These are phyloP conservation scores for Melanocharis versteri DNA, from an alignment of 2,113 vertebrate genomes.

Conservation along the genomic window DNA sequence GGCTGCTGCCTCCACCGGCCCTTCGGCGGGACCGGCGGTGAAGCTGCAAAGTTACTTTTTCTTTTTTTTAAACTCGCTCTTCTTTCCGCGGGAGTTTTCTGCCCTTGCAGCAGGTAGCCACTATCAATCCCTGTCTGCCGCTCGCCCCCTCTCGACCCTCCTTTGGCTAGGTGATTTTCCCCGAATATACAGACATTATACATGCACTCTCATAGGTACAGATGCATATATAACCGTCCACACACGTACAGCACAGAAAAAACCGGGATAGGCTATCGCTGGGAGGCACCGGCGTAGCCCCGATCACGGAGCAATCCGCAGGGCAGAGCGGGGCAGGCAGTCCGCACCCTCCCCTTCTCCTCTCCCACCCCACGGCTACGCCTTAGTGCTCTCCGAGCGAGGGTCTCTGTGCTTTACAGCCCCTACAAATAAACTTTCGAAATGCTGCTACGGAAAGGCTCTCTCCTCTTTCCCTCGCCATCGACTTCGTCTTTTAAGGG, in stretches of 20 bases:
- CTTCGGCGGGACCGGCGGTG: neutral
- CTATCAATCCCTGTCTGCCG: neutral
- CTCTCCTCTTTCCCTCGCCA: neutral
- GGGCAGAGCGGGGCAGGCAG: neutral
- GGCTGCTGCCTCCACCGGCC: neutral
- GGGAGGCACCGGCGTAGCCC: neutral
- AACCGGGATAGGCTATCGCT: neutral
- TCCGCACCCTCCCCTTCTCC: neutral
- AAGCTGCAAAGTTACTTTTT: neutral
- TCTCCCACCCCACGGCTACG: neutral
- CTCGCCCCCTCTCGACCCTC: constrained; percentile 44
- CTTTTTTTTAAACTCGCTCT: neutral
- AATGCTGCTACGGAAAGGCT: neutral
- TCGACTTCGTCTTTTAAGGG: neutral
- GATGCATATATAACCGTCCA: neutral
- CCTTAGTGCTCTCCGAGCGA: neutral
- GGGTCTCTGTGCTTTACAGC: neutral
- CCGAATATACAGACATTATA: neutral
- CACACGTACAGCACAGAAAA: neutral
- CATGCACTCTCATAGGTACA: neutral
- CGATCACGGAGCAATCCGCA: neutral
- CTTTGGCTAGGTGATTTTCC: neutral
- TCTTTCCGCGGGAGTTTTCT: neutral
- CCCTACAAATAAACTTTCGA: constrained; percentile 33
- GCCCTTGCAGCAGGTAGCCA: neutral